Evolutionary conservation across 2,888 invertebrate genomes (phyloP).

Genomic region (Eupithecia inturbata): DNA sequence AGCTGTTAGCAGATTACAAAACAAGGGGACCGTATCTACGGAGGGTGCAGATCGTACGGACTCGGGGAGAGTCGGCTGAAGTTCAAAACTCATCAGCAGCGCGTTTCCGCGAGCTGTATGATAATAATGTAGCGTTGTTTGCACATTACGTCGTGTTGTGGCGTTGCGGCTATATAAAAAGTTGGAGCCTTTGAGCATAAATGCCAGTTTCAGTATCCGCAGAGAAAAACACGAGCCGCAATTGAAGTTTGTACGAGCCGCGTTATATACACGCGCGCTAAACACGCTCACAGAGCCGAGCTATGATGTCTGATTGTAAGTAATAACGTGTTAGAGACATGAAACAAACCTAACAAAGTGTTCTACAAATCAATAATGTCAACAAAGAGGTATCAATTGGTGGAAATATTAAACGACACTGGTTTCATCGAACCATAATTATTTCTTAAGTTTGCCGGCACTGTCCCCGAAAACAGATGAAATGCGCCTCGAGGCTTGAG

Average conservation of each 20-base stretch:
- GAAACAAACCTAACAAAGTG: too few relatives aligned
- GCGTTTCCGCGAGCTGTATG: background rate
- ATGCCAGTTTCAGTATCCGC: conserved; percentile 15
- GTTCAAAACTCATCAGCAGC: conserved; percentile 7
- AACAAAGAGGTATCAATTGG: too few relatives aligned
- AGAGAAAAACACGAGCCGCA: conserved; percentile 10
- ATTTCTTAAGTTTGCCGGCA: too few relatives aligned
- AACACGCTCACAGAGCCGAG: conserved; percentile 1
- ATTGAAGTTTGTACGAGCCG: conserved; percentile 36
- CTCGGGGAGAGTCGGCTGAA: background rate
- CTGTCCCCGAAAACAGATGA: too few relatives aligned
- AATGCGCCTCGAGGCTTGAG: too few relatives aligned
- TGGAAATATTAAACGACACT: too few relatives aligned
- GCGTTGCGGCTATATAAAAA: background rate
- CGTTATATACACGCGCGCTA: conserved; percentile 18
- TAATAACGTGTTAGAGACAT: too few relatives aligned
- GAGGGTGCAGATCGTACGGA: background rate
- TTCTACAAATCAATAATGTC: too few relatives aligned
- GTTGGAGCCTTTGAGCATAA: conserved; percentile 2
- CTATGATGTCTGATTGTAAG: too few relatives aligned
- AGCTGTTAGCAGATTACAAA: conserved; percentile 6
- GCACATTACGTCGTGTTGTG: conserved; percentile 3
- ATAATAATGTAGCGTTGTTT: background rate
- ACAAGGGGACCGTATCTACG: background rate
- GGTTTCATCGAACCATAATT: too few relatives aligned